Percentiles rank a stretch among this genome's conserved stretches.
These are phyloP conservation scores for Galago senegalensis DNA, from an alignment of 2,797 vertebrate genomes.

Conservation along the genomic window DNA sequence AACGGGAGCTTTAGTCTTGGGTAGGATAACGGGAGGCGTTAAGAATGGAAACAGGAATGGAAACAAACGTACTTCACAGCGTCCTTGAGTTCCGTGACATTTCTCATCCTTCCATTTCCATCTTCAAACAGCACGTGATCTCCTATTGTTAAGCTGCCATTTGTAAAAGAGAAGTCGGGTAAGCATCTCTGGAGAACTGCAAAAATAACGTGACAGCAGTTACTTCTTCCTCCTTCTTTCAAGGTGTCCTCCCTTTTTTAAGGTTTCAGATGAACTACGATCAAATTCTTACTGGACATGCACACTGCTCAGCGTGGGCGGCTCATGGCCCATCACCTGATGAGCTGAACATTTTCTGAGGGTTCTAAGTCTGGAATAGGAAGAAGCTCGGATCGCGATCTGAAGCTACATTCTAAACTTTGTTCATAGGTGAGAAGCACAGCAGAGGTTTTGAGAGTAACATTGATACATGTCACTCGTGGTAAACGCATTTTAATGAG, in stretches of 20 bases:
- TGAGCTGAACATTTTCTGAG: conserved; percentile 46
- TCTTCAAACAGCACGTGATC: conserved; percentile 95
- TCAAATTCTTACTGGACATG: not conserved
- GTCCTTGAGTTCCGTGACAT: conserved; percentile 93
- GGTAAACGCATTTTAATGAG: conserved; percentile 7
- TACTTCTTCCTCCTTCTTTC: not conserved
- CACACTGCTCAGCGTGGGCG: conserved; percentile 47
- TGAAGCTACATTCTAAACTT: not conserved
- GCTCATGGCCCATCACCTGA: conserved; percentile 9
- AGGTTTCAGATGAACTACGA: conserved; percentile 10
- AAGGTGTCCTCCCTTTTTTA: not conserved
- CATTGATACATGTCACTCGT: not conserved
- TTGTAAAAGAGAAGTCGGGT: conserved; percentile 95
- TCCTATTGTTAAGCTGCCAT: conserved; percentile 94
- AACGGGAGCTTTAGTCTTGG: not conserved
- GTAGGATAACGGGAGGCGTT: not conserved
- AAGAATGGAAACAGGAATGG: not conserved
- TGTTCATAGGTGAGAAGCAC: not conserved
- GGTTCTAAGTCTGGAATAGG: not conserved
- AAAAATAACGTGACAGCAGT: conserved; percentile 71
- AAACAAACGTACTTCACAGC: conserved; percentile 94
- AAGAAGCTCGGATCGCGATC: not conserved
- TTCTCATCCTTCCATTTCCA: conserved; percentile 92
- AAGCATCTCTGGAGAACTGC: conserved; percentile 98
- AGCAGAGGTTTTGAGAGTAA: not conserved